Evolutionary conservation across 1,140 invertebrate genomes (phyloP).

Genomic region (Brachionus rotundiformis): DNA sequence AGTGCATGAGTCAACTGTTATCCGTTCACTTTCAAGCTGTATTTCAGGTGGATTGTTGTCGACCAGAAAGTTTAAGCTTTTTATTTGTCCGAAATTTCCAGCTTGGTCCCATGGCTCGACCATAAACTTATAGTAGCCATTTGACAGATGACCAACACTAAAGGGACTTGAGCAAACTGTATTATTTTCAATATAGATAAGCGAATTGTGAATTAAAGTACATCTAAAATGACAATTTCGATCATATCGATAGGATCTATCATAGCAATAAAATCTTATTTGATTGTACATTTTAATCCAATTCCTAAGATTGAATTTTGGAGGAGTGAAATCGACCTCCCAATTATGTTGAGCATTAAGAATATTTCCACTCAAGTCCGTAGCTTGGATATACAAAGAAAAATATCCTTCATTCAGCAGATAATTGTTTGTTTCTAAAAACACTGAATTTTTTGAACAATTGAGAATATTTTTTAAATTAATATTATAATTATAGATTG

Average conservation of each 20-base stretch:
- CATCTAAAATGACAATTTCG: background rate
- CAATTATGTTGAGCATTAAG: background rate
- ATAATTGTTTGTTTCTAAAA: background rate
- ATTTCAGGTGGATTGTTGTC: background rate
- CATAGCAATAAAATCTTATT: background rate
- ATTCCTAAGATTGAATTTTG: background rate
- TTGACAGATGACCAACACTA: background rate
- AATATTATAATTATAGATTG: background rate
- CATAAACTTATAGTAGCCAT: background rate
- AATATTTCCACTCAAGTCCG: background rate
- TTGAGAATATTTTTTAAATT: background rate
- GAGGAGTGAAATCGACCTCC: background rate
- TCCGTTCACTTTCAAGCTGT: background rate
- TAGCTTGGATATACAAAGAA: background rate
- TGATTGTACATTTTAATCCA: background rate
- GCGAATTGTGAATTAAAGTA: background rate
- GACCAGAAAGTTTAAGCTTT: background rate
- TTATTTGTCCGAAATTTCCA: background rate
- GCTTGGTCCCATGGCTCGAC: background rate
- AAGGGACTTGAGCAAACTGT: background rate
- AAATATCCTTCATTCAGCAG: background rate
- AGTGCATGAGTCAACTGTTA: background rate
- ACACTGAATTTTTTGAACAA: background rate
- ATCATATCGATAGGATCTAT: background rate
- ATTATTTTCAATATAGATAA: background rate